Conservation (phyloP, 2,113 vertebrate genomes). For the Trogon surrucura region DNA sequence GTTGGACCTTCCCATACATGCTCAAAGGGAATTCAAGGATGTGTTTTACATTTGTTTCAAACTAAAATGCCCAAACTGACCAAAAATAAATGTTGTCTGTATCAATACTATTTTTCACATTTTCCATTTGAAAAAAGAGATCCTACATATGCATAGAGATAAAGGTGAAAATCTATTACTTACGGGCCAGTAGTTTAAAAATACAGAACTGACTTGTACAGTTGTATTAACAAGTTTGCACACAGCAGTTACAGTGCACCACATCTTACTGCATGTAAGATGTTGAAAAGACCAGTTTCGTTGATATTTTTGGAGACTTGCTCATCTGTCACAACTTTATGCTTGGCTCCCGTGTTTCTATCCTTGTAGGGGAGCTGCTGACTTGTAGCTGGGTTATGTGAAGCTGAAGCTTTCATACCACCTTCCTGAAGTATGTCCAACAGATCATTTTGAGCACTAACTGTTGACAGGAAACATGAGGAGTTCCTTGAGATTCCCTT, state of each 20-base stretch:
- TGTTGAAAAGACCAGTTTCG: neutral
- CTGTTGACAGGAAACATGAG: neutral
- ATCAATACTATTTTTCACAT: neutral
- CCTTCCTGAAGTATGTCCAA: neutral
- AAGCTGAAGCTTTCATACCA: neutral
- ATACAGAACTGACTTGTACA: neutral
- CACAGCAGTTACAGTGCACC: neutral
- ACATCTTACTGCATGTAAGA: neutral
- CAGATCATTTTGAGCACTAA: neutral
- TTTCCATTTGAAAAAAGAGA: neutral
- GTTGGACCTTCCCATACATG: neutral
- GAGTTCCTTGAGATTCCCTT: neutral
- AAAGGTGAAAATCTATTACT: neutral
- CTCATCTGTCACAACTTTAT: neutral
- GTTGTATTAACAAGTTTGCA: neutral
- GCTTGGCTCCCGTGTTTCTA: neutral
- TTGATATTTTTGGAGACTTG: neutral
- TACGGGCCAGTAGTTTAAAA: neutral
- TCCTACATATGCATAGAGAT: neutral
- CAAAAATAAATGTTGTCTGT: neutral
- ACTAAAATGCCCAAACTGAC: neutral
- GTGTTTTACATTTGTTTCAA: neutral
- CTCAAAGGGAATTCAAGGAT: neutral
- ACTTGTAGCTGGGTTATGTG: neutral
- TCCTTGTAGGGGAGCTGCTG: neutral